phyloP scores from a whole-genome alignment of 2,113 vertebrate genomes.

The Sceloporus undulatus region DNA sequence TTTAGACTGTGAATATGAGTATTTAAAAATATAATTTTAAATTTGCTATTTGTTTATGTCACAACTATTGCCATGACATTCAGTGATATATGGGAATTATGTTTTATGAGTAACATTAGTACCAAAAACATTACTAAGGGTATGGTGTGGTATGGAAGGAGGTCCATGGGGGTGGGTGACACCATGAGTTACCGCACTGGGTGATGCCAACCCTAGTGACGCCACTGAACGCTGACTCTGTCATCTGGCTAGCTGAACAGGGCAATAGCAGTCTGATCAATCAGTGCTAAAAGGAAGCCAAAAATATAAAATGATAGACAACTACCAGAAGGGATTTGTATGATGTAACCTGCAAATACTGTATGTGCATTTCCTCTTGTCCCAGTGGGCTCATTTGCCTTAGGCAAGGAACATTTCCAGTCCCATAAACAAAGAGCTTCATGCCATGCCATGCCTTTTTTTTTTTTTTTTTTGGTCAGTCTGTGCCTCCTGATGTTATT shows the following conservation, averaged over 20 bases:
- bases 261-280: neutral
- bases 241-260: neutral
- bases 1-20: no score
- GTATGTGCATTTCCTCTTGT: neutral
- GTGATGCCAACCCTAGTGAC: no score
- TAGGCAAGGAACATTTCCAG: slow-evolving; percentile 1
- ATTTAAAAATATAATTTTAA: no score
- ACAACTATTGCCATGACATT: no score
- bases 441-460: neutral
- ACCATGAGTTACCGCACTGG: no score
- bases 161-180: no score
- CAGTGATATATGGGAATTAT: no score
- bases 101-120: no score
- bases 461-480: neutral
- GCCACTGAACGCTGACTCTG: neutral
- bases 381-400: neutral
- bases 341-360: neutral
- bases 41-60: no score
- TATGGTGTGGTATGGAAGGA: no score
- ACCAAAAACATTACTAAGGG: no score
- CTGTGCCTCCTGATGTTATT: neutral
- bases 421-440: slow-evolving; percentile 16
- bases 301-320: neutral
- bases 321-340: neutral
- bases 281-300: neutral